Evolutionary conservation across 1,140 invertebrate genomes (phyloP).

Genomic region (Bactericera cockerelli): DNA sequence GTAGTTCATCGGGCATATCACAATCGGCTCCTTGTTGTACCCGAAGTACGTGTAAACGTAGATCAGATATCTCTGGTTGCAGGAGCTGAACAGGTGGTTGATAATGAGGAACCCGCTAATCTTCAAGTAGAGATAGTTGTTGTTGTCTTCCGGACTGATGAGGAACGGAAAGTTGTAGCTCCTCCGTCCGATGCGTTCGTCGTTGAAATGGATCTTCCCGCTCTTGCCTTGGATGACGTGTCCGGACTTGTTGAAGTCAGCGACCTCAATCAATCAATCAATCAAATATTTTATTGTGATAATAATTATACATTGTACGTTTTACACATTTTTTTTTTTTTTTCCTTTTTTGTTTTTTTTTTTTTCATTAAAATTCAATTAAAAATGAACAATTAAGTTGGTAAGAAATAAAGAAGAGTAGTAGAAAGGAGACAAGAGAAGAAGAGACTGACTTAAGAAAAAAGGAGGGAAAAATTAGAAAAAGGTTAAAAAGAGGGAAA

Average conservation of each 20-base stretch:
- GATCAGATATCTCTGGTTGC: not conserved
- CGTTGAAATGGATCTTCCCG: slow-evolving; percentile 54
- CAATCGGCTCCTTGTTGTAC: slow-evolving; percentile 32
- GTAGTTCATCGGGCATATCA: slow-evolving; percentile 42
- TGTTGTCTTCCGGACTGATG: slow-evolving; percentile 53
- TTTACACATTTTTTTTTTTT: no score
- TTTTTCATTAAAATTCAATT: no score
- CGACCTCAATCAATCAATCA: not conserved
- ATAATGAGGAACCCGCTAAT: slow-evolving; percentile 35
- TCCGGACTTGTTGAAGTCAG: not conserved
- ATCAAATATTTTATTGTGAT: no score
- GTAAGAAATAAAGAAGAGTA: no score
- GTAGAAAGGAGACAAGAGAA: no score
- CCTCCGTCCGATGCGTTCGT: slow-evolving; percentile 60
- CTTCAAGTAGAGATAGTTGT: slow-evolving; percentile 53
- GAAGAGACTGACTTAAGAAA: no score
- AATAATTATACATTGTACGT: no score
- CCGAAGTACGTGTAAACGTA: not conserved
- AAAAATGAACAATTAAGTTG: no score
- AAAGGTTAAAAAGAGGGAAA: no score
- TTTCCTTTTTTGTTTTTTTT: no score
- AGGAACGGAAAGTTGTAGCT: slow-evolving; percentile 51
- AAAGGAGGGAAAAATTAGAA: no score
- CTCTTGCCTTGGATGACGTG: slow-evolving; percentile 39
- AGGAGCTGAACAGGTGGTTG: not conserved